Conservation (phyloP, 2,797 vertebrate genomes). For the Pterois miles region DNA sequence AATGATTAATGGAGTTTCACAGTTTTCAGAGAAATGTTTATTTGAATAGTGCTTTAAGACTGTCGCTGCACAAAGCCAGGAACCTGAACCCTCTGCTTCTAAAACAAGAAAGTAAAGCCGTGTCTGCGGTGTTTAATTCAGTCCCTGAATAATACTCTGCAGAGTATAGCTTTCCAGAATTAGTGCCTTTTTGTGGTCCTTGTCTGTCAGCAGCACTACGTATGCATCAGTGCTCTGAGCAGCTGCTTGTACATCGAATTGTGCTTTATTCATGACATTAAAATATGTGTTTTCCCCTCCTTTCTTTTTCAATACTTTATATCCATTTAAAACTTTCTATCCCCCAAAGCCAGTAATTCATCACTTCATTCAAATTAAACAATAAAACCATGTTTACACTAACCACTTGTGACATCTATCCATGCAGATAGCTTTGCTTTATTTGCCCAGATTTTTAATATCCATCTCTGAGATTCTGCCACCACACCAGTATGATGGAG, state of each 20-base stretch:
- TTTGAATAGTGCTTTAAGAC: constrained; percentile 67
- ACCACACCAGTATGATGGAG: not conserved
- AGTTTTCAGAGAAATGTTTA: constrained; percentile 65
- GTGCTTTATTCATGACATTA: constrained; percentile 28
- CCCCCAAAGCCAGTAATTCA: not conserved
- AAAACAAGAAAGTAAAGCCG: constrained; percentile 37
- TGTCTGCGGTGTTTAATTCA: constrained; percentile 46
- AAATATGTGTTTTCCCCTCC: constrained; percentile 19
- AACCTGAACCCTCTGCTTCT: not conserved
- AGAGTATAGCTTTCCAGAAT: constrained; percentile 21
- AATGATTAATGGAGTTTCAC: constrained; percentile 73
- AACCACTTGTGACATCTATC: not conserved
- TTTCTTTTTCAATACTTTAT: not conserved
- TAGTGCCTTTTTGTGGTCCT: constrained; percentile 21
- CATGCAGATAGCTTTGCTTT: not conserved
- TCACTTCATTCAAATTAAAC: not conserved
- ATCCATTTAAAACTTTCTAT: not conserved
- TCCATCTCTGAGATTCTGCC: not conserved
- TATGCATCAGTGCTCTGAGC: constrained; percentile 29
- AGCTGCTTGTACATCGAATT: not conserved
- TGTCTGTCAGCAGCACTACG: constrained; percentile 23
- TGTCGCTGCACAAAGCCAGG: not conserved
- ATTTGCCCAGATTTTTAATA: not conserved
- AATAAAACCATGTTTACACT: not conserved
- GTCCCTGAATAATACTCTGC: not conserved